phyloP scores from a whole-genome alignment of 1,140 invertebrate species.

The Trachelipus rathkii region DNA sequence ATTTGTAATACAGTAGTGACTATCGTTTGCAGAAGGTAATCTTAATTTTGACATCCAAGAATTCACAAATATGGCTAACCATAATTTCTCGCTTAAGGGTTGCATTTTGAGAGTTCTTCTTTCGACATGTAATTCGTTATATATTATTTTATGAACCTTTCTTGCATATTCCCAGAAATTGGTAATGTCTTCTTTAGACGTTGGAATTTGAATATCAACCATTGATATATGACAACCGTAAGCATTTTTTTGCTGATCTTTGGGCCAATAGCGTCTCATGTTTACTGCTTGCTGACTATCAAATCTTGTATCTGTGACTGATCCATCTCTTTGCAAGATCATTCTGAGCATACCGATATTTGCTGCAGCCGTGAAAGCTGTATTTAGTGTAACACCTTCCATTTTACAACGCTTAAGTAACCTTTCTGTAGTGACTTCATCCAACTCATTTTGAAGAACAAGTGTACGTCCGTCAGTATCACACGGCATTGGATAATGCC shows the following conservation, averaged over 20 bases:
- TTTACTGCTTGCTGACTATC: constrained; percentile 36
- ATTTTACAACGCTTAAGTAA: constrained; percentile 35
- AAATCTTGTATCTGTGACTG: constrained; percentile 25
- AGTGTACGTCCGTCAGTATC: constrained; percentile 26
- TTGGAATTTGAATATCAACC: constrained; percentile 35
- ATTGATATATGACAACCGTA: constrained; percentile 43
- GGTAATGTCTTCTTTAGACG: constrained; percentile 25
- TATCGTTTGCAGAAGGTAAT: constrained; percentile 38
- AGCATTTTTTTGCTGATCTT: constrained; percentile 29
- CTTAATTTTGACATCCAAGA: constrained; percentile 28
- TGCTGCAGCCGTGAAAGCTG: constrained; percentile 41
- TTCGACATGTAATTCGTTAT: constrained; percentile 30
- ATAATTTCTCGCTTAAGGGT: constrained; percentile 35
- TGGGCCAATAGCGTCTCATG: constrained; percentile 44
- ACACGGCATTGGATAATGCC: constrained; percentile 27
- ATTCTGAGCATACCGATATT: constrained; percentile 37
- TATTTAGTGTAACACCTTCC: constrained; percentile 41
- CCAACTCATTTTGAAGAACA: constrained; percentile 36
- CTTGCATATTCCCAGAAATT: constrained; percentile 41
- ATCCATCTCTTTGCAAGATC: constrained; percentile 20
- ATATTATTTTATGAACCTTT: constrained; percentile 26
- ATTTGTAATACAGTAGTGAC: constrained; percentile 43
- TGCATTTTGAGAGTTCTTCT: constrained; percentile 33
- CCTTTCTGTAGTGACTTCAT: constrained; percentile 33
- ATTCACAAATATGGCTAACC: constrained; percentile 33